Evolutionary conservation across 2,113 vertebrate species (phyloP).

Genomic region (Plotosus lineatus): DNA sequence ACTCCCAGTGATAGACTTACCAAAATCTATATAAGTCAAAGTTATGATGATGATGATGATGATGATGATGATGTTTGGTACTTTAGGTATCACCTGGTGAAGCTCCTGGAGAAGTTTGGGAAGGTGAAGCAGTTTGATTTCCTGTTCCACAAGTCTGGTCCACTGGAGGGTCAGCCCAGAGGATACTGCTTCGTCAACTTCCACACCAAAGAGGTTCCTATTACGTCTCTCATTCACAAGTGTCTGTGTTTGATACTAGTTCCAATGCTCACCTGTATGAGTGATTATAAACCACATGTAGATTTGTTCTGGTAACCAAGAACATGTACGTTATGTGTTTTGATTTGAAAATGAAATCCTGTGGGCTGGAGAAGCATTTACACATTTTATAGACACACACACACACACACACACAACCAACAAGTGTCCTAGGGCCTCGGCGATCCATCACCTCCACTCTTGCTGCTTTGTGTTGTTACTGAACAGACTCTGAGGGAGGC

Average conservation of each 20-base stretch:
- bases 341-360: not conserved
- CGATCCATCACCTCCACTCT: not conserved
- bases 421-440: not conserved
- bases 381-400: not conserved
- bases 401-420: not conserved
- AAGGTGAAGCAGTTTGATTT: slow-evolving; percentile 98
- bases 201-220: slow-evolving; percentile 87
- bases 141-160: slow-evolving; percentile 96
- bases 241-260: not conserved
- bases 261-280: not conserved
- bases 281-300: not conserved
- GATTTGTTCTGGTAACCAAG: not conserved
- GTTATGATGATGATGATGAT: too few relatives aligned
- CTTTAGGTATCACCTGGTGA: slow-evolving; percentile 89
- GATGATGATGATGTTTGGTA: not conserved
- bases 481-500: not conserved
- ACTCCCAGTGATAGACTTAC: too few relatives aligned
- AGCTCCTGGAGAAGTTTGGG: slow-evolving; percentile 95
- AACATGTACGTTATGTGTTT: not conserved
- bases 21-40: too few relatives aligned
- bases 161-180: slow-evolving; percentile 92
- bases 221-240: not conserved
- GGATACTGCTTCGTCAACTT: slow-evolving; percentile 99
- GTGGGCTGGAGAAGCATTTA: not conserved
- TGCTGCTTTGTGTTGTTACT: slow-evolving; percentile 1